Evolutionary conservation across 2,888 invertebrate species (phyloP).

Genomic region (Scotopteryx bipunctaria): DNA sequence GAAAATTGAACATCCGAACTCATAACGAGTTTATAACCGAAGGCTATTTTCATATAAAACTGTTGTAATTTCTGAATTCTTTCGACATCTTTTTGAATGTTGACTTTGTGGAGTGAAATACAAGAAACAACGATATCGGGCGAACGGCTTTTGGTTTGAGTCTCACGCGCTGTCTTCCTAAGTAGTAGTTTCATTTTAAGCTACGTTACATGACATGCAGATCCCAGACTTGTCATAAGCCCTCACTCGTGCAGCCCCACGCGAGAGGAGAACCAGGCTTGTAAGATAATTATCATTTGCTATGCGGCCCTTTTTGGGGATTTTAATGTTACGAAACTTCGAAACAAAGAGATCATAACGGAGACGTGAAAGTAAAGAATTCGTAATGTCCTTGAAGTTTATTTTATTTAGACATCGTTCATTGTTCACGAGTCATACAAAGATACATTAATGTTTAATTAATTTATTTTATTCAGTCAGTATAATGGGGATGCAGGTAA

Average conservation of each 20-base stretch:
- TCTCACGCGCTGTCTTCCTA: background rate
- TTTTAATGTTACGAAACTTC: background rate
- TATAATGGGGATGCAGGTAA: no score
- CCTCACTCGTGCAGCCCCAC: no score
- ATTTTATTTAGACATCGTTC: no score
- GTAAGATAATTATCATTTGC: constrained; percentile 3
- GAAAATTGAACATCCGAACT: background rate
- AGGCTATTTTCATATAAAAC: constrained; percentile 1
- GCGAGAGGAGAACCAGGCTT: constrained; percentile 10
- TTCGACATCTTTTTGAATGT: background rate
- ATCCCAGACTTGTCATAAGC: no score
- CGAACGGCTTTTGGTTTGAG: background rate
- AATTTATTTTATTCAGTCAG: no score
- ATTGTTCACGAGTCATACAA: no score
- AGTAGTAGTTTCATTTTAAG: background rate
- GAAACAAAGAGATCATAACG: background rate
- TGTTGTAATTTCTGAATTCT: constrained; percentile 1
- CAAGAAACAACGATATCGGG: background rate
- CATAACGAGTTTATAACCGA: background rate
- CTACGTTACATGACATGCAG: no score
- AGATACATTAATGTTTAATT: no score
- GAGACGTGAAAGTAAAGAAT: background rate
- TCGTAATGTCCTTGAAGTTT: background rate
- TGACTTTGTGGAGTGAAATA: background rate
- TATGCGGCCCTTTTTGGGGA: constrained; percentile 6